Base-by-base conservation (phyloP, 2,888 invertebrate species). In the Leucophenga montana region DNA sequence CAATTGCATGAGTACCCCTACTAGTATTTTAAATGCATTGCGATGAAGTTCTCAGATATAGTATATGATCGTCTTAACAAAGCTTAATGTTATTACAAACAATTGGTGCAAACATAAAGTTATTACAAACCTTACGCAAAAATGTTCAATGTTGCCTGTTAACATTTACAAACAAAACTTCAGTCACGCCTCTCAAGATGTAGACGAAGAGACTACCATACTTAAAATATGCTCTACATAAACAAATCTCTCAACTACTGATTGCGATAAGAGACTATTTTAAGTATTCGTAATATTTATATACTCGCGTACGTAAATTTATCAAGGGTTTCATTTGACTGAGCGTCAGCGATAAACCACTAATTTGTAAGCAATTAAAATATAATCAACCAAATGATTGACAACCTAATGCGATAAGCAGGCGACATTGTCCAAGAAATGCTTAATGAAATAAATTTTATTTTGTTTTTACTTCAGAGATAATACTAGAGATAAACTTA, bases 341-440 rank as follows among this genome's bases (percentile, higher is more conserved):
- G 8, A 50, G n/a, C 50, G 16, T 50, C 18, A 31, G 5, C 39
- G 62, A 64, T 64, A 22, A 64, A 48, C 46, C 62, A 9, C 22
- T 16, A 64, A 64, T 64, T 64, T 64, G 62, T 46, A 6, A 20
- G 9, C 46, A 64, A 46, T 64, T 64, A 48, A 46, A 20, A 64
- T 44, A 27, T n/a, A 44, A 62, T 46, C 46, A 62, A 62, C 33
- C 20, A n/a, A 61, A 61, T 16, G 39, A 50, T 5, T 27, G 61
- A n/a, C 46, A 62, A 22, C 18, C 14, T 3, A 54, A 16, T 22
- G 22, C 6, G 62, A 64, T 64, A 64, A 64, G 62, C 27, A 46
- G 33, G 14, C 0, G 8, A 33, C 59, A 33, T 61, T 61, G 61
- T n/a, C 39, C 39, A 20, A n/a, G 8, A 27, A 13, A 16, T 20